phyloP scores from a whole-genome alignment of 2,888 invertebrate genomes.

The Halictus ligatus region DNA sequence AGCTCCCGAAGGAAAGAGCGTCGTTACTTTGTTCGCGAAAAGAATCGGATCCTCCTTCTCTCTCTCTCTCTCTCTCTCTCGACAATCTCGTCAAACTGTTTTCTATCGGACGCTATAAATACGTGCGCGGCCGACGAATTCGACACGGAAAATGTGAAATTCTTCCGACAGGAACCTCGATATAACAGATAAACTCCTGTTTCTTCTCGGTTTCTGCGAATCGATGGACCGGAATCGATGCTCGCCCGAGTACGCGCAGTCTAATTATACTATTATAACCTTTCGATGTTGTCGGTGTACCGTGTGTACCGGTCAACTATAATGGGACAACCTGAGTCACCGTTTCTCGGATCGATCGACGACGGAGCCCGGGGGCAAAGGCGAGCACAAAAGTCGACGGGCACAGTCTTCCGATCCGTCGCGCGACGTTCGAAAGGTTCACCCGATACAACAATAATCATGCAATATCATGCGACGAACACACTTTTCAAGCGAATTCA shows the following conservation, averaged over 20 bases:
- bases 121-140: neutral
- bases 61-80: neutral
- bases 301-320: neutral
- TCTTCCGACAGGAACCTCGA: neutral
- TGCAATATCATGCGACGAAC: no score
- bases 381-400: neutral
- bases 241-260: neutral
- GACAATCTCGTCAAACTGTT: neutral
- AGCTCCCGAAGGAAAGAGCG: neutral
- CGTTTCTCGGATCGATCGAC: neutral
- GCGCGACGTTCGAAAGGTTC: no score
- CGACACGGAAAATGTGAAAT: neutral
- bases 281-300: neutral
- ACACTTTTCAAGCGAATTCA: no score
- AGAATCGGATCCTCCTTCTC: no score
- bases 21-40: neutral
- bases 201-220: neutral
- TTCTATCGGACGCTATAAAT: neutral
- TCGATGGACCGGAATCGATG: neutral
- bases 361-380: neutral
- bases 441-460: no score
- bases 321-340: neutral
- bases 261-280: conserved; percentile 6
- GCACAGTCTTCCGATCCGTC: no score
- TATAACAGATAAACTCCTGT: neutral